Evolutionary conservation across 2,113 vertebrate genomes (phyloP).

Genomic region (Turdus rufiventris): DNA sequence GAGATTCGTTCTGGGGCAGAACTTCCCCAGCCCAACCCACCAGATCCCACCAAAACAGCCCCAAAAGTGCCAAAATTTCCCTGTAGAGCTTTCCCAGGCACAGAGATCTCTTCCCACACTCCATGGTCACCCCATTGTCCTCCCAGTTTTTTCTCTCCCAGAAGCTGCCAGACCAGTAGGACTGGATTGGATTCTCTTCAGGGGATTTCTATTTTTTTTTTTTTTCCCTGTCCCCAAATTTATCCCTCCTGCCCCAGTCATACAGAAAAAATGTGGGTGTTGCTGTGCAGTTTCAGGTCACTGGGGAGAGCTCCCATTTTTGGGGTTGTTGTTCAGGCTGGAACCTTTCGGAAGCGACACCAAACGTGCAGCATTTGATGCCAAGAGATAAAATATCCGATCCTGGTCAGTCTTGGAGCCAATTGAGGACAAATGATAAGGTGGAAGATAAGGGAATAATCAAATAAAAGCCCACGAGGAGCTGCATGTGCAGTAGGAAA

Average conservation of each 20-base stretch:
- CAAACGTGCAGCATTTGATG: fast-evolving
- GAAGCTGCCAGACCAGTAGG: neutral
- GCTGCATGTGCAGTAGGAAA: neutral
- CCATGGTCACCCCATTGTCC: neutral
- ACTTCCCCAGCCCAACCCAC: neutral
- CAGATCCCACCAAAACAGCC: neutral
- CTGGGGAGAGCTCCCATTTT: neutral
- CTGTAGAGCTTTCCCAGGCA: neutral
- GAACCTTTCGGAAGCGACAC: neutral
- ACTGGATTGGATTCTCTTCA: neutral
- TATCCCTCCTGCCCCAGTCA: neutral
- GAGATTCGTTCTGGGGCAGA: fast-evolving
- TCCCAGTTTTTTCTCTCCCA: neutral
- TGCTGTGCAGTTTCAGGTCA: neutral
- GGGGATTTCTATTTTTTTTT: neutral
- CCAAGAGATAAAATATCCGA: neutral
- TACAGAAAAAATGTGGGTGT: neutral
- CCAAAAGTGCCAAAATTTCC: neutral
- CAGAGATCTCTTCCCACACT: neutral
- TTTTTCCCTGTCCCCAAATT: neutral
- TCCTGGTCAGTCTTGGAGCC: neutral
- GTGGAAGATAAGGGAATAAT: neutral
- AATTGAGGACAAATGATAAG: neutral
- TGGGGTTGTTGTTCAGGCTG: neutral
- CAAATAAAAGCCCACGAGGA: neutral